These are phyloP conservation scores for Cantharis flavilabris DNA, from an alignment of 2,888 invertebrate genomes.

Conservation along the genomic window DNA sequence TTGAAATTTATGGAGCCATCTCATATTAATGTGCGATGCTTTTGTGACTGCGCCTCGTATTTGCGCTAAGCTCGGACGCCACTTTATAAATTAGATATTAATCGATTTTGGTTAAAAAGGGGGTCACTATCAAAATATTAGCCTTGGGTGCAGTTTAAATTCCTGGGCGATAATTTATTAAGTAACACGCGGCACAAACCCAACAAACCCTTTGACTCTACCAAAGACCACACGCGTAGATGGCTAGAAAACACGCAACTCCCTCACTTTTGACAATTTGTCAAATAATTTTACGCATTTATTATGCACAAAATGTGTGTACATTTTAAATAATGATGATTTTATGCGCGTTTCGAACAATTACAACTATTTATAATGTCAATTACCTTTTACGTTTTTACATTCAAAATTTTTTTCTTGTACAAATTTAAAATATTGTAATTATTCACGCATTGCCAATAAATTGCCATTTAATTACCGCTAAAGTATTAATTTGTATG, in stretches of 20 bases:
- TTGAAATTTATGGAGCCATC: background rate
- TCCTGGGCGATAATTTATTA: slow-evolving; percentile 31
- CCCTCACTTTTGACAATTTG: slow-evolving; percentile 33
- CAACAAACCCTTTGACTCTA: slow-evolving; percentile 28
- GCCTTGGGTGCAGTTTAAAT: slow-evolving; percentile 28
- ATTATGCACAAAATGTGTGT: slow-evolving; percentile 36
- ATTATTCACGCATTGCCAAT: background rate
- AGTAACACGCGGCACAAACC: slow-evolving; percentile 12
- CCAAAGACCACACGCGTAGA: slow-evolving; percentile 39
- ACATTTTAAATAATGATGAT: slow-evolving; percentile 40
- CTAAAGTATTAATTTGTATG: background rate
- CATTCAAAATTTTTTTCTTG: background rate
- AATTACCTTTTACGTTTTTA: slow-evolving; percentile 30
- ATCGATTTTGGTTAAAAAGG: background rate
- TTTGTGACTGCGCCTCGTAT: background rate
- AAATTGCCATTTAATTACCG: background rate
- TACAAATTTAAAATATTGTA: background rate
- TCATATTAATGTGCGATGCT: fast-evolving
- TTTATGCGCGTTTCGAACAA: slow-evolving; percentile 41
- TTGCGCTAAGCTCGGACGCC: background rate
- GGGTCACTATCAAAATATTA: slow-evolving; percentile 23
- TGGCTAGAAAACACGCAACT: slow-evolving; percentile 33
- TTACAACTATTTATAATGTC: slow-evolving; percentile 37
- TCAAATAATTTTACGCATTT: slow-evolving; percentile 39
- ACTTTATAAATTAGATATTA: background rate